These are phyloP conservation scores for Holacanthella duospinosa DNA, from an alignment of 2,888 invertebrate genomes.

Conservation along the genomic window DNA sequence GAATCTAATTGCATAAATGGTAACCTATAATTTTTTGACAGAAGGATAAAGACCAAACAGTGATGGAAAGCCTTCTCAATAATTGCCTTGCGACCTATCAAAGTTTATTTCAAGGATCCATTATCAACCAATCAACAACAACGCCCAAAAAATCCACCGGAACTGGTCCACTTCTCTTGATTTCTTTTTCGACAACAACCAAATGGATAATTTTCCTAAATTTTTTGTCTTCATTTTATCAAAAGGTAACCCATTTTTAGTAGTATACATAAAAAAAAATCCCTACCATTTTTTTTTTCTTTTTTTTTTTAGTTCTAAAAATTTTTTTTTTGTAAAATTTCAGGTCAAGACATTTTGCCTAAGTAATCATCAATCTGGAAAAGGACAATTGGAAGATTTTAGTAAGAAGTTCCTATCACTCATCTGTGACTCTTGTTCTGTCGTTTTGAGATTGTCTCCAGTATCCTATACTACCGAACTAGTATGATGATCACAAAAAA, in stretches of 20 bases:
- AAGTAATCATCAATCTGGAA: conserved; percentile 41
- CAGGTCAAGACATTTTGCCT: conserved; percentile 31
- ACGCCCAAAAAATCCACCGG: neutral
- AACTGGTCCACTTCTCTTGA: neutral
- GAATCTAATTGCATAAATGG: too few species aligned
- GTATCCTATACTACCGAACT: conserved; percentile 29
- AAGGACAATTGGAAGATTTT: conserved; percentile 50
- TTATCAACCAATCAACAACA: too few species aligned
- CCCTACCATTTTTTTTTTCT: too few species aligned
- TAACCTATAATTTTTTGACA: conserved; percentile 37
- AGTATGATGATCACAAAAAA: conserved; percentile 15
- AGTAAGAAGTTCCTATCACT: conserved; percentile 62
- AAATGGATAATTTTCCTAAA: conserved; percentile 31
- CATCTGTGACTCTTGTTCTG: conserved; percentile 78
- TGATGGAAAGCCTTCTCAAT: conserved; percentile 76
- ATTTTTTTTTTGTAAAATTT: neutral
- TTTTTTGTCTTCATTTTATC: conserved; percentile 30
- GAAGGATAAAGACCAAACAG: conserved; percentile 76
- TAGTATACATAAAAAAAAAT: neutral
- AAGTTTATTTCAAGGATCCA: conserved; percentile 11
- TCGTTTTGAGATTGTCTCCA: conserved; percentile 59
- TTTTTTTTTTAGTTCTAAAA: neutral
- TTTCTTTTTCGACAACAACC: neutral
- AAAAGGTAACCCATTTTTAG: neutral
- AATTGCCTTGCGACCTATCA: conserved; percentile 50